Percentiles rank a stretch among this genome's conserved stretches.
Conservation (phyloP, 2,797 vertebrate genomes). For the Mycteria americana region DNA sequence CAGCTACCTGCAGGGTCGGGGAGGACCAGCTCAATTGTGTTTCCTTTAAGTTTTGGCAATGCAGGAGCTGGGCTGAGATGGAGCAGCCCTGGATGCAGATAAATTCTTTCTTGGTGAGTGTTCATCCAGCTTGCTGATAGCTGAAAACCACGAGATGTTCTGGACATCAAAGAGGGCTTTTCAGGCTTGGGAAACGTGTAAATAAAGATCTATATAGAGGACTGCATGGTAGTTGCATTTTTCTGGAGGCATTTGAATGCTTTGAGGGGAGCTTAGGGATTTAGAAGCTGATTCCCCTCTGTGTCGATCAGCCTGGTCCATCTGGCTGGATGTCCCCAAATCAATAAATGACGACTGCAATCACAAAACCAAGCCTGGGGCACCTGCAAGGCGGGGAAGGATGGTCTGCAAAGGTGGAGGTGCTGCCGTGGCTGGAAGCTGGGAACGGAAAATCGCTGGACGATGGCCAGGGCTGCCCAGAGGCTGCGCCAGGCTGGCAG, state of each 20-base stretch:
- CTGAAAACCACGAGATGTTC: neutral
- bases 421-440: neutral
- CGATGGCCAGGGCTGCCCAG: neutral
- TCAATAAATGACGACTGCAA: neutral
- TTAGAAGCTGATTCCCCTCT: neutral
- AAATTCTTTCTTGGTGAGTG: neutral
- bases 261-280: neutral
- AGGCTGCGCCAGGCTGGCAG: neutral
- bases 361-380: neutral
- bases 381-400: neutral
- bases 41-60: conserved; percentile 8
- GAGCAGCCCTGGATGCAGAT: neutral
- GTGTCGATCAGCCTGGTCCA: neutral
- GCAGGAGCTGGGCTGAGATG: neutral
- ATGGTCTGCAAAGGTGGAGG: neutral
- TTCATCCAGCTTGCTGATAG: neutral
- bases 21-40: neutral
- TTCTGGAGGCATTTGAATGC: neutral
- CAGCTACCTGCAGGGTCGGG: neutral
- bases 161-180: neutral
- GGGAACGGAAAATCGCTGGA: neutral
- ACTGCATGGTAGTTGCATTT: neutral
- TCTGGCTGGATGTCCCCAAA: neutral
- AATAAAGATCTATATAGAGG: neutral
- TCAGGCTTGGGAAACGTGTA: neutral